Percentiles rank a stretch among this genome's conserved stretches.
These are phyloP conservation scores for Spheniscus humboldti DNA, from an alignment of 2,797 vertebrate species.

Conservation along the genomic window DNA sequence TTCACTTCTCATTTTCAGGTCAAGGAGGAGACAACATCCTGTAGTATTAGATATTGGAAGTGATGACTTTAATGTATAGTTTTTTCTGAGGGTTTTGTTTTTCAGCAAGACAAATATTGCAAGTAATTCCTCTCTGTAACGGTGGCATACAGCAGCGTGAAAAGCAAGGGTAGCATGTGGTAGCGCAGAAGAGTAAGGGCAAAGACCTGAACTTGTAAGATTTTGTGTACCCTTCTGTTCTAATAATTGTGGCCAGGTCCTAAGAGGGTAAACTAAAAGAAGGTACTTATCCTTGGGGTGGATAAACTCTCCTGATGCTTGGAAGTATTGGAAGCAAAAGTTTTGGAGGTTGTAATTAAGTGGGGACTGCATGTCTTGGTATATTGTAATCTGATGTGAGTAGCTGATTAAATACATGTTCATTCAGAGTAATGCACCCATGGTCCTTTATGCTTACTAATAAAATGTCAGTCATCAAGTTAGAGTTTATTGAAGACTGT, in stretches of 20 bases:
- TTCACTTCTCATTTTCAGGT: background rate
- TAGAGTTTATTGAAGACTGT: background rate
- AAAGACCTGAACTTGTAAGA: background rate
- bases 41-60: background rate
- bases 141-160: background rate
- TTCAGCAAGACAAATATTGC: background rate
- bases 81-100: background rate
- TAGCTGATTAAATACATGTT: constrained; percentile 1
- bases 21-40: background rate
- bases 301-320: background rate
- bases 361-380: background rate
- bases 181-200: background rate
- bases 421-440: background rate
- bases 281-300: background rate
- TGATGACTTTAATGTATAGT: background rate
- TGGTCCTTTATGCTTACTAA: constrained; percentile 20
- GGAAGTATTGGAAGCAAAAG: background rate
- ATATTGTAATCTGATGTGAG: background rate
- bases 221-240: background rate
- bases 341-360: background rate
- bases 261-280: background rate
- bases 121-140: background rate
- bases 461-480: constrained; percentile 12
- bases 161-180: background rate
- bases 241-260: background rate